Evolutionary conservation across 2,797 vertebrate species (phyloP), one percentile per base, ranked within the genome.

Genomic region (Channallabes apus): DNA sequence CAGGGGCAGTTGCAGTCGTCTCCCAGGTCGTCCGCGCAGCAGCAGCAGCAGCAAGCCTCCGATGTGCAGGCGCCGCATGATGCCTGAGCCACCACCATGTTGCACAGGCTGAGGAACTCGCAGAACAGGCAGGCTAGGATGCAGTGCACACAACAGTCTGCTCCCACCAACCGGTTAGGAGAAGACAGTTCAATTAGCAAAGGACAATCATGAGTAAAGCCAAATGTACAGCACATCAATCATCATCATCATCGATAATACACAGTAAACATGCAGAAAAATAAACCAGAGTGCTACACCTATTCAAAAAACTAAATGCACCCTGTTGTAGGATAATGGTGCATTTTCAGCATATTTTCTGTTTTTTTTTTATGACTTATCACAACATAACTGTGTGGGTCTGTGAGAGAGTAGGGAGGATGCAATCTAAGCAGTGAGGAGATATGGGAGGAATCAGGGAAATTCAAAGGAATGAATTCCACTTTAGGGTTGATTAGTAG

Each of bases 71-170:
- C 92, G 82, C 98, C 97, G 54, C 98, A 99, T 0, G 96, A 96
- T 12, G 97, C 97, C 95, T 97, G 97, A 82, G 97, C 94, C 92
- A 96, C 94, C 93, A 98, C 96, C 92, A 99, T 97, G 93, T 99
- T 98, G 94, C 98, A 99, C 87, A 99, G 96, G 4, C 96, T 96
- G 90, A 98, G 94, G 94, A 99, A 99, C 95, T 99, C 97, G 84
- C 98, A 99, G 95, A 99, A 99, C 91, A 99, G 95, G 93, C 98
- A 99, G 61, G 97, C 97, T 94, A 99, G 92, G 95, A 99, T 97
- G 92, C 98, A 99, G 95, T 99, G 98, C 89, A 99, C 97, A 27
- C 98, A 99, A 93, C 97, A 99, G 93, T 99, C 98, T 99, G 96
- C 58, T 80, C 78, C 73, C 82, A 78, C 82, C 17, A 24, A 32